Evolutionary conservation across 2,797 vertebrate species (phyloP).

Genomic region (Poliocrania exsul): DNA sequence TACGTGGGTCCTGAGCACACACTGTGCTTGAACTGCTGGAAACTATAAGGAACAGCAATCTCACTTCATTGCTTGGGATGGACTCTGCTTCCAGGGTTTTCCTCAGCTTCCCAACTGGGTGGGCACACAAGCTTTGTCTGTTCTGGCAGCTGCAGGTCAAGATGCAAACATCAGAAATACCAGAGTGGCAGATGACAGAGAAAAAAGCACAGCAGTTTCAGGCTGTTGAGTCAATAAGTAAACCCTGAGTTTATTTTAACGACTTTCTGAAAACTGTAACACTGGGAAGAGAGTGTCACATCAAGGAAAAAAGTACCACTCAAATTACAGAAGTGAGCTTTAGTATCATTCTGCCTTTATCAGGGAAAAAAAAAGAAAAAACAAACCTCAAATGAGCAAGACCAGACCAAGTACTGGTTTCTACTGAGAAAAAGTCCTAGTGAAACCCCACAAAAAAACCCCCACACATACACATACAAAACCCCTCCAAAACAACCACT

Average conservation of each 20-base stretch:
- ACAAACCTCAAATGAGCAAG: background rate
- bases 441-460: background rate
- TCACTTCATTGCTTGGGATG: background rate
- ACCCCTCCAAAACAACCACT: no score
- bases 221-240: background rate
- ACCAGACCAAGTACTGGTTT: background rate
- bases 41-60: background rate
- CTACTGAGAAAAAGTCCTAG: background rate
- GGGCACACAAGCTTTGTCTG: background rate
- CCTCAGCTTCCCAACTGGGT: background rate
- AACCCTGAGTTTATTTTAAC: background rate
- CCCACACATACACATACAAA: no score
- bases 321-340: background rate
- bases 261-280: background rate
- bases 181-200: background rate
- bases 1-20: background rate
- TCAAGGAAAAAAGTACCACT: background rate
- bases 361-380: background rate
- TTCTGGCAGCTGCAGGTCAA: background rate
- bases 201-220: background rate
- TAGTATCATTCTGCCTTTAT: background rate
- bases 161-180: background rate
- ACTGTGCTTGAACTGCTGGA: background rate
- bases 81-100: background rate
- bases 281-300: background rate